Percentiles rank a stretch among this genome's conserved stretches.
Evolutionary conservation across 2,888 invertebrate species (phyloP).

Genomic region (Chrysolina americana): DNA sequence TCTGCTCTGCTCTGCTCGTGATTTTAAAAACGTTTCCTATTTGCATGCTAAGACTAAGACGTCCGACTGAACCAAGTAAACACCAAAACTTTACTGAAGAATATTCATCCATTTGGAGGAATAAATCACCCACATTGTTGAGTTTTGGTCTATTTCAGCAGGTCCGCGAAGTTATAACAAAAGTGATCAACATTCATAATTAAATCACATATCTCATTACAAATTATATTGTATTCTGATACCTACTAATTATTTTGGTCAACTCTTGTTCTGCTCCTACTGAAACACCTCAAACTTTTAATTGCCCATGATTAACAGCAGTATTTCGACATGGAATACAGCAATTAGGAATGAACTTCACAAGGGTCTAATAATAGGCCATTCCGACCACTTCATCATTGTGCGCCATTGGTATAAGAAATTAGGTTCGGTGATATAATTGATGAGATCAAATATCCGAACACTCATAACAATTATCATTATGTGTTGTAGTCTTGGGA

Average conservation of each 20-base stretch:
- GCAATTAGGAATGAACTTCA: slow-evolving; percentile 27
- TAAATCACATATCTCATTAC: background rate
- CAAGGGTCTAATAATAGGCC: slow-evolving; percentile 24
- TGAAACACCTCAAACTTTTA: slow-evolving; percentile 32
- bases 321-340: slow-evolving; percentile 26
- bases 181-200: background rate
- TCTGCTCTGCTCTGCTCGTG: no score
- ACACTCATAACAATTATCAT: background rate
- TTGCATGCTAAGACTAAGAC: no score
- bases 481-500: background rate
- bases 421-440: background rate
- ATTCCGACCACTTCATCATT: slow-evolving; percentile 13
- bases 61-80: no score
- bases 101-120: no score
- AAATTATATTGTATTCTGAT: slow-evolving; percentile 5
- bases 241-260: slow-evolving; percentile 26
- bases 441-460: background rate
- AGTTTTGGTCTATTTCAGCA: no score
- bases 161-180: background rate
- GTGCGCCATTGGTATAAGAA: slow-evolving; percentile 5
- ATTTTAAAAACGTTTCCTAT: no score
- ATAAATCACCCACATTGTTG: no score
- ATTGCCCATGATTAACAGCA: slow-evolving; percentile 28
- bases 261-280: slow-evolving; percentile 3
- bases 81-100: no score